Conservation (phyloP, 2,888 invertebrate species). For the Dione juno region DNA sequence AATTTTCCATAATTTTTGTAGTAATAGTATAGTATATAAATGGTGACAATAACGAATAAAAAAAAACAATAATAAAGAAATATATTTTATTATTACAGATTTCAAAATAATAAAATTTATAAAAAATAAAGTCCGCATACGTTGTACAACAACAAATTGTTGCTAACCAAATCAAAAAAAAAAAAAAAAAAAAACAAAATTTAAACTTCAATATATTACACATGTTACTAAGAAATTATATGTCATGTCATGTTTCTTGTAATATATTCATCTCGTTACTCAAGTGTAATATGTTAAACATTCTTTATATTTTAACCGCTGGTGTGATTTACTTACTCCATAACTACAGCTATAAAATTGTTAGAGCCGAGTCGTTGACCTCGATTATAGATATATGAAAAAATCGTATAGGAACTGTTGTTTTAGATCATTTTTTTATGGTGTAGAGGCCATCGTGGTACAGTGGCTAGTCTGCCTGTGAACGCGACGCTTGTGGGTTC, state of each 20-base stretch:
- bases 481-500: not conserved
- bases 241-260: not conserved
- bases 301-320: conserved; percentile 22
- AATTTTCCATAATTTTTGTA: no score
- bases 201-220: not conserved
- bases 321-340: conserved; percentile 24
- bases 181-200: no score
- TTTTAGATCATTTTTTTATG: not conserved
- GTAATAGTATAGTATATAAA: no score
- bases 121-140: no score
- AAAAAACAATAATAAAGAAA: no score
- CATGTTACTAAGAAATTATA: not conserved
- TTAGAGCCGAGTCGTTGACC: conserved; percentile 19
- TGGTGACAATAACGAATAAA: no score
- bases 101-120: no score
- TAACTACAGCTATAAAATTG: conserved; percentile 20
- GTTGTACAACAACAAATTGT: no score
- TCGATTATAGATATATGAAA: conserved; percentile 13
- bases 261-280: conserved; percentile 11
- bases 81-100: no score
- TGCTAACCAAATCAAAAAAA: no score
- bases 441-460: not conserved
- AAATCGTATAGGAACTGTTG: not conserved
- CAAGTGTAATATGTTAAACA: conserved; percentile 15
- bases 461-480: not conserved